Conservation (phyloP, 2,113 vertebrate genomes). For the Hymenochirus boettgeri region DNA sequence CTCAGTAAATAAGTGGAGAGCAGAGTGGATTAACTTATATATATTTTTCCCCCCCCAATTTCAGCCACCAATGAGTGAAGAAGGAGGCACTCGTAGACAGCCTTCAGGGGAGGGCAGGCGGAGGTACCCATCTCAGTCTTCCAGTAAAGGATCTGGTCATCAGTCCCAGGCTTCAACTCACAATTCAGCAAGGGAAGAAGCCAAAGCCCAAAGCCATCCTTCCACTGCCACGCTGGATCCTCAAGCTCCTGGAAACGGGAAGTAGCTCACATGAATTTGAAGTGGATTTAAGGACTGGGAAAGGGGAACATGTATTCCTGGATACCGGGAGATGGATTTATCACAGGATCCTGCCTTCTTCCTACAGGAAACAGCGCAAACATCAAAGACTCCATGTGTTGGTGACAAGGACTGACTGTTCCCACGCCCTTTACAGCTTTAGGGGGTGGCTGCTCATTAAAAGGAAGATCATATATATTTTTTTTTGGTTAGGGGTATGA, state of each 20-base stretch:
- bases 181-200: slow-evolving; percentile 70
- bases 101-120: slow-evolving; percentile 79
- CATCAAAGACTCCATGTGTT: slow-evolving; percentile 32
- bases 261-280: slow-evolving; percentile 52
- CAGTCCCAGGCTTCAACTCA: slow-evolving; percentile 54
- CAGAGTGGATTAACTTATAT: too few relatives aligned
- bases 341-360: slow-evolving; percentile 4
- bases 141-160: slow-evolving; percentile 66
- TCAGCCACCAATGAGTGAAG: slow-evolving; percentile 91
- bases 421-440: slow-evolving; percentile 20
- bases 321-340: slow-evolving; percentile 30
- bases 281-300: slow-evolving; percentile 42
- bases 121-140: slow-evolving; percentile 81
- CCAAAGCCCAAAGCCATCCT: slow-evolving; percentile 75
- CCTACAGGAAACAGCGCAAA: slow-evolving; percentile 1
- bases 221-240: slow-evolving; percentile 53
- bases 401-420: slow-evolving; percentile 25
- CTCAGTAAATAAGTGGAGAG: too few relatives aligned
- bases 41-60: slow-evolving; percentile 39
- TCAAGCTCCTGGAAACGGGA: slow-evolving; percentile 58
- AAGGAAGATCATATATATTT: slow-evolving; percentile 14
- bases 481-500: slow-evolving; percentile 36
- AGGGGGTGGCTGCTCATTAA: slow-evolving; percentile 29
- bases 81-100: slow-evolving; percentile 83
- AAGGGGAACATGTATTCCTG: slow-evolving; percentile 38